A percentile compares a stretch with the other conserved stretches of the same genome.
Conservation (phyloP, 37 sponge, comb jelly and placozoan species). For the Eunapius fragilis region DNA sequence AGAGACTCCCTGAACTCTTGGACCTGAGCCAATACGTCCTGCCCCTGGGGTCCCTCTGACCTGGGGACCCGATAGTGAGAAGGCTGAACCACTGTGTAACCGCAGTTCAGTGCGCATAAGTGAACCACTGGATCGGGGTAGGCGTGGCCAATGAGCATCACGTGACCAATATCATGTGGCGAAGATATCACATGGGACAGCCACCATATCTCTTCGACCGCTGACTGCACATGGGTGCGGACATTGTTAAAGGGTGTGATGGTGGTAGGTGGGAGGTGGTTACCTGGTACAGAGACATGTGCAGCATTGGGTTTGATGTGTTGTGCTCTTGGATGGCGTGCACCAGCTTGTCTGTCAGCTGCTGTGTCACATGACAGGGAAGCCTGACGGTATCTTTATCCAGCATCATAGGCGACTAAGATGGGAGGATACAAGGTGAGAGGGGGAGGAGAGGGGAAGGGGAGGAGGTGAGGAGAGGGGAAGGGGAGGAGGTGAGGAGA, state of each 20-base stretch:
- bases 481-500: too few species aligned
- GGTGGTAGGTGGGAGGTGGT: too few species aligned
- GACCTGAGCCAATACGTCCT: background rate
- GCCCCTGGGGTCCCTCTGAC: too few species aligned
- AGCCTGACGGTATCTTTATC: slow-evolving; percentile 9
- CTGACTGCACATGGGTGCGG: background rate
- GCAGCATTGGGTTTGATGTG: slow-evolving; percentile 22
- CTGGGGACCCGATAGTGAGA: slow-evolving; percentile 8
- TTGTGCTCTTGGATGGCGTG: slow-evolving; percentile 52
- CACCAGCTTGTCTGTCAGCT: slow-evolving; percentile 23
- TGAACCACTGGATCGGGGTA: slow-evolving; percentile 52
- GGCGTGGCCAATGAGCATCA: slow-evolving; percentile 55
- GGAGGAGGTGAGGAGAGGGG: background rate
- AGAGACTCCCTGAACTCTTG: slow-evolving; percentile 38
- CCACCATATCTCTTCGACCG: slow-evolving; percentile 39
- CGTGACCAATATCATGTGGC: slow-evolving; percentile 37
- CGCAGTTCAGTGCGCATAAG: slow-evolving; percentile 31
- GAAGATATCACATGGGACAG: slow-evolving; percentile 39
- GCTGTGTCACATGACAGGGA: background rate
- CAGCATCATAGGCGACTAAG: slow-evolving; percentile 39
- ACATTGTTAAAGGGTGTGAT: too few species aligned
- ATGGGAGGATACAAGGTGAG: background rate
- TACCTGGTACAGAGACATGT: slow-evolving; percentile 50
- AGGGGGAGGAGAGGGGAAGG: background rate
- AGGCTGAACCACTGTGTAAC: slow-evolving; percentile 43